Evolutionary conservation across 2,113 vertebrate species (phyloP).

Genomic region (Sakesphorus luctuosus): DNA sequence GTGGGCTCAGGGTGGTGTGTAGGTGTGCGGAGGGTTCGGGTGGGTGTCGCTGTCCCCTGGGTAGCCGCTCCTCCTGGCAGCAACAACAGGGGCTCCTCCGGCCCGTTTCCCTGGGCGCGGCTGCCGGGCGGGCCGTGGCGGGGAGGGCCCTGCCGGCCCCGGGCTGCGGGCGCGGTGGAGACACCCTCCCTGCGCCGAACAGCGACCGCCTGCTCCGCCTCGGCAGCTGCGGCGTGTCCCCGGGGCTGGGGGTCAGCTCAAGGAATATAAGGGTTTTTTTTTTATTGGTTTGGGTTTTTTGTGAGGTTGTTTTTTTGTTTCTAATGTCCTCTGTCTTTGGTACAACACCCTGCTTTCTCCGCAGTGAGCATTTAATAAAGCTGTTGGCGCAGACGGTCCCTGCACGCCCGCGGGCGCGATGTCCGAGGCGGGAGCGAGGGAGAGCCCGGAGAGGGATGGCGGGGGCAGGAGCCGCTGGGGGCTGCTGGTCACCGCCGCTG

Average conservation of each 20-base stretch:
- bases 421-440: accelerated
- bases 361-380: accelerated
- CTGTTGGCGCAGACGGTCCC: accelerated
- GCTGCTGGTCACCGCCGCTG: conserved; percentile 71
- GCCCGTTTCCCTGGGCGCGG: accelerated
- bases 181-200: accelerated
- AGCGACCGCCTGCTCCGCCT: accelerated
- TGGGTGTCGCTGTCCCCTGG: accelerated
- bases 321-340: accelerated
- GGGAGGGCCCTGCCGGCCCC: background rate
- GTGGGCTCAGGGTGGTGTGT: accelerated
- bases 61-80: accelerated
- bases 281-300: no score
- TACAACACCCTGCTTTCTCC: accelerated
- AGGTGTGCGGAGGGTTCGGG: accelerated
- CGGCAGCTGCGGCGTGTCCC: accelerated
- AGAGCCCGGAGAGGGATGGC: accelerated
- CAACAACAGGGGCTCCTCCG: accelerated
- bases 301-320: background rate
- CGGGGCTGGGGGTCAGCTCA: background rate
- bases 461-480: conserved; percentile 71
- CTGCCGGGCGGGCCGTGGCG: accelerated
- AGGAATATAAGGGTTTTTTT: no score
- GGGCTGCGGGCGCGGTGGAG: accelerated
- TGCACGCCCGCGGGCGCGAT: background rate